These are phyloP conservation scores for Idaea aversata DNA, from an alignment of 2,888 invertebrate genomes.

Conservation along the genomic window DNA sequence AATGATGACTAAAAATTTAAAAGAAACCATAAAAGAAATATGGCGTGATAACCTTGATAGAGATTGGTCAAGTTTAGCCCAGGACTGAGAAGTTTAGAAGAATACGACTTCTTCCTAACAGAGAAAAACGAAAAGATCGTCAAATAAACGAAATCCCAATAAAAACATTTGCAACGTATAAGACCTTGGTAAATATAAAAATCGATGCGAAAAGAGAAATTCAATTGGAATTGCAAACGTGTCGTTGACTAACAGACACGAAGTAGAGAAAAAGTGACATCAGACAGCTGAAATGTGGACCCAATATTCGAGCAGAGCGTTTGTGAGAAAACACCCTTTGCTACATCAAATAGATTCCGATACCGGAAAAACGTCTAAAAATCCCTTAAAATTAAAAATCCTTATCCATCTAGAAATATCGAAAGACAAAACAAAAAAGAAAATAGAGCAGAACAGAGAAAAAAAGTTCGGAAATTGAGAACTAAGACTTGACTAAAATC, in stretches of 20 bases:
- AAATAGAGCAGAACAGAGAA: too few relatives aligned
- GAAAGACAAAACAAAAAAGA: too few relatives aligned
- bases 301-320: background rate
- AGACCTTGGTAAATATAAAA: slow-evolving; percentile 26
- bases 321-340: background rate
- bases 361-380: too few relatives aligned
- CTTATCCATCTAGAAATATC: too few relatives aligned
- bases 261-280: slow-evolving; percentile 33
- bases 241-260: slow-evolving; percentile 23
- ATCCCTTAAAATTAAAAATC: too few relatives aligned
- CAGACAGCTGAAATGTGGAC: slow-evolving; percentile 35
- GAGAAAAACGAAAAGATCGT: background rate
- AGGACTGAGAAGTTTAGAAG: too few relatives aligned
- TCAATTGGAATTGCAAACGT: slow-evolving; percentile 36
- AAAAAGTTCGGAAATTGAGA: too few relatives aligned
- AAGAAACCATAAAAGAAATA: background rate
- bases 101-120: too few relatives aligned
- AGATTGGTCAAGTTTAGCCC: too few relatives aligned
- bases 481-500: too few relatives aligned
- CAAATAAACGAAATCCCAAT: slow-evolving; percentile 22
- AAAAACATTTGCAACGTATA: slow-evolving; percentile 15
- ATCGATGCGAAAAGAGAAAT: slow-evolving; percentile 33
- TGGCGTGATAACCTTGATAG: too few relatives aligned
- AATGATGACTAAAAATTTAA: background rate
- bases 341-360: too few relatives aligned